phyloP scores from a whole-genome alignment of 2,113 vertebrate genomes.

The Danionella cerebrum region DNA sequence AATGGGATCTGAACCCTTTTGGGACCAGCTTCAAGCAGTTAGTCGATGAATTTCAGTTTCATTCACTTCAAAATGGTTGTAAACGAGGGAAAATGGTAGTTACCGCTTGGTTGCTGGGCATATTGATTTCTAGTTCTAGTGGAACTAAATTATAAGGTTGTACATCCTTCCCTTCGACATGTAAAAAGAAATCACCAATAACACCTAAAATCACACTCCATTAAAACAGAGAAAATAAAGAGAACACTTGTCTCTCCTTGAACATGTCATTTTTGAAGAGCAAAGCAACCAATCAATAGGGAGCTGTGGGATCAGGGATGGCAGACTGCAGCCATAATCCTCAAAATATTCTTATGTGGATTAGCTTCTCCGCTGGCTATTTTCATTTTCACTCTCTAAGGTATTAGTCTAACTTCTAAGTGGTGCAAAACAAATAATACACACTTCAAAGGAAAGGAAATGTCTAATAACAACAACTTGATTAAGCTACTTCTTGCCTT shows the following conservation, averaged over 20 bases:
- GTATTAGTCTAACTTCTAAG: slow-evolving; percentile 68
- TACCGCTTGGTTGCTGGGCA: no score
- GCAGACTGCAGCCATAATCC: slow-evolving; percentile 54
- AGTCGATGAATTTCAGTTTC: no score
- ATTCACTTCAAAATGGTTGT: no score
- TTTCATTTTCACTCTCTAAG: slow-evolving; percentile 64
- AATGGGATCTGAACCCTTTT: no score
- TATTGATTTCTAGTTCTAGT: background rate
- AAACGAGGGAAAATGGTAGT: no score
- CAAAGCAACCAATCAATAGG: slow-evolving; percentile 57
- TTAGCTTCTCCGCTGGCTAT: slow-evolving; percentile 61
- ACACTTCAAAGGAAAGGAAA: slow-evolving; percentile 58
- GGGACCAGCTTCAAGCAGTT: no score
- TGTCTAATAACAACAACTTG: slow-evolving; percentile 44
- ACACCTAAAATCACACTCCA: background rate
- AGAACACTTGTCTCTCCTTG: slow-evolving; percentile 37
- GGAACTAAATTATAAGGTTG: background rate
- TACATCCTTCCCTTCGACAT: background rate
- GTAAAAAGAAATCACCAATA: background rate
- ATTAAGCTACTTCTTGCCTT: slow-evolving; percentile 43
- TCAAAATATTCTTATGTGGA: slow-evolving; percentile 56
- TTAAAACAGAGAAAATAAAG: slow-evolving; percentile 8
- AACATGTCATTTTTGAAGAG: slow-evolving; percentile 16
- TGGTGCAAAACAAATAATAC: slow-evolving; percentile 61
- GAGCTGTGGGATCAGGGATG: slow-evolving; percentile 49